Base-by-base conservation (phyloP, 37 sponge, comb jelly and placozoan genomes). In the Eunapius fragilis region DNA sequence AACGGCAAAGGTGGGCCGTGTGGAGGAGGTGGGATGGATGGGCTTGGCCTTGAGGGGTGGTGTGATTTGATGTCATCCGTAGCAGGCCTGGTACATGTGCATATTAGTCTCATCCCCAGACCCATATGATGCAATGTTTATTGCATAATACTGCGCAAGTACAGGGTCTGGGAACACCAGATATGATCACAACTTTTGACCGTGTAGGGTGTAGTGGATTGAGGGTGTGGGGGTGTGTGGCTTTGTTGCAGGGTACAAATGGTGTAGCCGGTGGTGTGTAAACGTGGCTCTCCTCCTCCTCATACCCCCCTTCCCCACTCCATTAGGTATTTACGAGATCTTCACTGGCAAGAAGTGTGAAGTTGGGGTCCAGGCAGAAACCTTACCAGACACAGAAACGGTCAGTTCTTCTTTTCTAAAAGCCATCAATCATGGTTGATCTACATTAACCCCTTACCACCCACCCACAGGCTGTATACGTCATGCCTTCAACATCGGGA, bases 401-500 rank as follows among this genome's bases (percentile, higher is more conserved):
- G 96, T 92, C 45, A 84, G 88, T 50, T 25, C 41, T 17, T 2
- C 30, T 14, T 31, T 22, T 13, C 31, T 30, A 9, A 10, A 72
- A 2, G 1, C 31, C 26, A 12, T 14, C 47, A 45, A 58, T 11
- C 6, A 41, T 41, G 41, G 3, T 6, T 11, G 19, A 4, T 58
- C 19, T 11, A 17, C 58, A 58, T 11, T 19, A 58, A 3, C 41
- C 41, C 41, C 30, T 37, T 13, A 36, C n/a, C n/a, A n/a, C n/a
- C n/a, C 25, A 2, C 37, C 2, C 84, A 45, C 73, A 95, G 96
- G 87, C 92, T 4, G 91, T 96, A 25, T 96, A 93, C 88, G 96
- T 96, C 33, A 96, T 96, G 96, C 96, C 96, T 0, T 96, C 96
- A 2, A 92, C 96, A 14, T 96, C 96, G 2, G 94, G 93, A 0